A percentile compares a stretch with the other conserved stretches of the same genome.
phyloP scores from a whole-genome alignment of 2,113 vertebrate genomes.

The Dicaeum eximium region DNA sequence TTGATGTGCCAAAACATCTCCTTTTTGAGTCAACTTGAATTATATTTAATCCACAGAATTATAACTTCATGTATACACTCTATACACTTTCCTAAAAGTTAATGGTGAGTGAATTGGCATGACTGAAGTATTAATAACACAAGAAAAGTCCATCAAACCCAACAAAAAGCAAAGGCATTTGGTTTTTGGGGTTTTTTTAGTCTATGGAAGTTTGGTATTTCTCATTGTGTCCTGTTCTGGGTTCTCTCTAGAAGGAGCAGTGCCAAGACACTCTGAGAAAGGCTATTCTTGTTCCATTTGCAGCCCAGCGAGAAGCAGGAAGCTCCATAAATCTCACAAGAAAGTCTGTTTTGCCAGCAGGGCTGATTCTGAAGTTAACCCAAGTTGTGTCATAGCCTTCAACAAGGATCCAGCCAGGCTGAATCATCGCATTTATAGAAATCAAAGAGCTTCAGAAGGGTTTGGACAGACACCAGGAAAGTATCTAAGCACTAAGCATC shows the following conservation, averaged over 20 bases:
- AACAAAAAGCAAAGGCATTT: not conserved
- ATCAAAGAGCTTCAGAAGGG: not conserved
- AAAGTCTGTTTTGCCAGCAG: constrained; percentile 36
- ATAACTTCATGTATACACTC: not conserved
- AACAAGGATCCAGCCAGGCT: not conserved
- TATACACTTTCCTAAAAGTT: not conserved
- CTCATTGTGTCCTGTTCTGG: constrained; percentile 47
- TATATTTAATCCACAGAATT: not conserved
- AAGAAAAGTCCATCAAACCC: not conserved
- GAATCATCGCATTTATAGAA: not conserved
- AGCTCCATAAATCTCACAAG: constrained; percentile 53
- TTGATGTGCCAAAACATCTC: not conserved
- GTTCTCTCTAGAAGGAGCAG: constrained; percentile 28
- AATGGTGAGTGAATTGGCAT: not conserved
- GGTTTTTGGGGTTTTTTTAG: not conserved
- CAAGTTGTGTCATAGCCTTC: constrained; percentile 33
- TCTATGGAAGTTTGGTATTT: constrained; percentile 23
- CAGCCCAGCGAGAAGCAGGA: constrained; percentile 45
- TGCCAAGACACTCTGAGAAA: constrained; percentile 47
- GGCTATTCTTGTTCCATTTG: constrained; percentile 53
- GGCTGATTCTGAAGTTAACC: constrained; percentile 34
- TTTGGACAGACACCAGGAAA: not conserved
- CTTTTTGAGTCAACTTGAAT: not conserved
- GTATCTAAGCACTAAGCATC: not conserved
- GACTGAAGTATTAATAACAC: not conserved